A percentile compares a stretch with the other conserved stretches of the same genome.
These are phyloP conservation scores for Rhagonycha fulva DNA, from an alignment of 2,888 invertebrate genomes.

Conservation along the genomic window DNA sequence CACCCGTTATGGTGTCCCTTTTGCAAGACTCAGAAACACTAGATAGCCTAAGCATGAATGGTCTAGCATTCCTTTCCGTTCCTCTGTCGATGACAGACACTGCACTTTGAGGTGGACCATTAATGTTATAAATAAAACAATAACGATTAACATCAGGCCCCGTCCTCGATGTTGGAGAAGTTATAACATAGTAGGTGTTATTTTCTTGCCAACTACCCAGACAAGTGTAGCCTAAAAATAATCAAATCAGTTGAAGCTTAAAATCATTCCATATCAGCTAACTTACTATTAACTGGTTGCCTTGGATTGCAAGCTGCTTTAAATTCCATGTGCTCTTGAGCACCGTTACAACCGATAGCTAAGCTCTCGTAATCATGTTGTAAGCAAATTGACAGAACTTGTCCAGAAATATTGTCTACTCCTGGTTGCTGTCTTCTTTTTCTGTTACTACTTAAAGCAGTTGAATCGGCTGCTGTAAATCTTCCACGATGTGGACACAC, in stretches of 20 bases:
- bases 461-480: constrained; percentile 60
- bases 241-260: neutral
- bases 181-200: constrained; percentile 67
- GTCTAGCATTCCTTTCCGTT: constrained; percentile 39
- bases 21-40: constrained; percentile 64
- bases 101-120: constrained; percentile 36
- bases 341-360: constrained; percentile 63
- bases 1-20: constrained; percentile 59
- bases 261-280: neutral
- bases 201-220: constrained; percentile 75
- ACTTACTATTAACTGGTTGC: constrained; percentile 56
- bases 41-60: constrained; percentile 55
- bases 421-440: constrained; percentile 57
- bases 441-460: constrained; percentile 46
- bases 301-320: constrained; percentile 57
- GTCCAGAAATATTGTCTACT: constrained; percentile 14
- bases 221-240: constrained; percentile 67
- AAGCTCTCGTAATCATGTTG: constrained; percentile 61
- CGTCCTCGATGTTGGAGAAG: constrained; percentile 62
- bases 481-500: constrained; percentile 73
- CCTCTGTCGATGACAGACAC: constrained; percentile 7
- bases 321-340: constrained; percentile 64
- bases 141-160: constrained; percentile 60
- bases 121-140: constrained; percentile 66
- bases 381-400: constrained; percentile 53